Evolutionary conservation across 2,888 invertebrate genomes (phyloP).

Genomic region (Melinaea menophilus): DNA sequence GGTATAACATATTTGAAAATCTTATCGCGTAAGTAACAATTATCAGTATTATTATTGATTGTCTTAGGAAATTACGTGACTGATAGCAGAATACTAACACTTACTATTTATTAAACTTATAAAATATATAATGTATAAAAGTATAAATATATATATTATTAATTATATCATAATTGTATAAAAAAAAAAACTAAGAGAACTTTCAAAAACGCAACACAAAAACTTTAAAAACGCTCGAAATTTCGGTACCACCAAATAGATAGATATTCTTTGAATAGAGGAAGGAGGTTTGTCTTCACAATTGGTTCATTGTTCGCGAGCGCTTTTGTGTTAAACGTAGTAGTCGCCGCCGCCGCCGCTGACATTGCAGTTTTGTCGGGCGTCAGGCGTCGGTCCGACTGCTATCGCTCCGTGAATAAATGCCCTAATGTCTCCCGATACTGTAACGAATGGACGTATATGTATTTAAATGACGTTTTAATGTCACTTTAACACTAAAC

Average conservation of each 20-base stretch:
- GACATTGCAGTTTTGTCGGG: slow-evolving; percentile 28
- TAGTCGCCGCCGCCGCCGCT: not conserved
- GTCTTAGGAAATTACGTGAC: no score
- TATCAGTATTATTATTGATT: no score
- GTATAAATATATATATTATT: no score
- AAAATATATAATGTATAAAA: no score
- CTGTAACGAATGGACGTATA: not conserved
- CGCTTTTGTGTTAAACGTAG: slow-evolving; percentile 24
- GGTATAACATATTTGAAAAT: no score
- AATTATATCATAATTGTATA: no score
- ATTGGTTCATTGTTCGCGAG: slow-evolving; percentile 32
- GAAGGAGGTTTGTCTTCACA: slow-evolving; percentile 27
- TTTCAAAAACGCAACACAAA: slow-evolving; percentile 12
- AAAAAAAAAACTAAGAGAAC: not conserved
- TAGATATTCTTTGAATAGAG: slow-evolving; percentile 22
- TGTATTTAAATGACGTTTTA: no score
- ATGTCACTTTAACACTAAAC: no score
- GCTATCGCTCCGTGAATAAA: slow-evolving; percentile 20
- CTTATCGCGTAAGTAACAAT: no score
- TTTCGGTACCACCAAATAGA: slow-evolving; percentile 9
- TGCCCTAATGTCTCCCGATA: slow-evolving; percentile 15
- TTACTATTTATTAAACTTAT: no score
- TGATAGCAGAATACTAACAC: no score
- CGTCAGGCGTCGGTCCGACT: slow-evolving; percentile 15
- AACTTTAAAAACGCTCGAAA: slow-evolving; percentile 22